A percentile compares a stretch with the other conserved stretches of the same genome.
Evolutionary conservation across 2,888 invertebrate genomes (phyloP).

Genomic region (Camptogramma bilineatum): DNA sequence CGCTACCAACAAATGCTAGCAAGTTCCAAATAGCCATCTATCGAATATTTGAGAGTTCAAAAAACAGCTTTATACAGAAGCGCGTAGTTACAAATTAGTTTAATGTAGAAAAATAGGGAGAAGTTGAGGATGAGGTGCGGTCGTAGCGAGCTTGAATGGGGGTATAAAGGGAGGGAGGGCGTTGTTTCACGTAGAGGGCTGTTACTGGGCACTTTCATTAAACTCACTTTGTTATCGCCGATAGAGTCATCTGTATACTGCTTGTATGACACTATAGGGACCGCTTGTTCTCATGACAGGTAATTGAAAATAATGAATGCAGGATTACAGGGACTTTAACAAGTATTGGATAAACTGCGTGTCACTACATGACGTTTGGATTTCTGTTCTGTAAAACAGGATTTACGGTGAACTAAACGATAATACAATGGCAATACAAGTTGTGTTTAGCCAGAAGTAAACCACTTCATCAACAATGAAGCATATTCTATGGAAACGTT

Average conservation of each 20-base stretch:
- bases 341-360: neutral
- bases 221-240: slow-evolving; percentile 62
- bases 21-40: slow-evolving; percentile 57
- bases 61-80: slow-evolving; percentile 48
- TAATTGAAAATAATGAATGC: slow-evolving; percentile 24
- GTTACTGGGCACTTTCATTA: slow-evolving; percentile 71
- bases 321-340: slow-evolving; percentile 10
- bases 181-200: slow-evolving; percentile 66
- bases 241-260: slow-evolving; percentile 45
- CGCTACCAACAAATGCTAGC: slow-evolving; percentile 57
- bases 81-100: slow-evolving; percentile 52
- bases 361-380: neutral
- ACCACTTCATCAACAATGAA: neutral
- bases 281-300: slow-evolving; percentile 38
- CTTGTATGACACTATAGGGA: slow-evolving; percentile 35
- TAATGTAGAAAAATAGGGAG: slow-evolving; percentile 48
- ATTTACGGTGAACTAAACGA: neutral
- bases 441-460: neutral
- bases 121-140: slow-evolving; percentile 72
- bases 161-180: slow-evolving; percentile 67
- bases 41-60: slow-evolving; percentile 40
- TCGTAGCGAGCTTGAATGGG: slow-evolving; percentile 67
- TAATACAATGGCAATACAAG: neutral
- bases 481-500: neutral
- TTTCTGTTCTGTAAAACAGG: neutral